phyloP scores from a whole-genome alignment of 2,113 vertebrate genomes.

The Oceanites oceanicus region DNA sequence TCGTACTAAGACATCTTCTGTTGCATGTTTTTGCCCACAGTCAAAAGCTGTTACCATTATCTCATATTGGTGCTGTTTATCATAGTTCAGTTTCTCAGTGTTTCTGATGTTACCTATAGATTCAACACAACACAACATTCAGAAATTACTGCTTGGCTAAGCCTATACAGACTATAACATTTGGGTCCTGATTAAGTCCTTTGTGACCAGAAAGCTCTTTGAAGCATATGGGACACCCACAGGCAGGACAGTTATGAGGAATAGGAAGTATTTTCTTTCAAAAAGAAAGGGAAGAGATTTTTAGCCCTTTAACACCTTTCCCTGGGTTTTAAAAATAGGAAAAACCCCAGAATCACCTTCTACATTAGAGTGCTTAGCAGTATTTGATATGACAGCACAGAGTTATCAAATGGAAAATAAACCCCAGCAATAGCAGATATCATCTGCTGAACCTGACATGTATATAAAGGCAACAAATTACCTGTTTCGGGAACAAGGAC shows the following conservation, averaged over 20 bases:
- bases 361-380: neutral
- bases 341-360: neutral
- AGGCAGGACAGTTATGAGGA: neutral
- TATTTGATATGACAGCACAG: conserved; percentile 41
- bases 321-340: neutral
- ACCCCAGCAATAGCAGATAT: conserved; percentile 61
- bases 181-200: neutral
- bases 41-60: conserved; percentile 93
- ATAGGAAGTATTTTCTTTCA: neutral
- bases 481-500: conserved; percentile 17
- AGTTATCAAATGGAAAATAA: conserved; percentile 76
- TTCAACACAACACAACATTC: neutral
- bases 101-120: conserved; percentile 92
- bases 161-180: neutral
- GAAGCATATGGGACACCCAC: neutral
- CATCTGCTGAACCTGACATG: conserved; percentile 59
- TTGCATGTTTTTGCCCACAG: conserved; percentile 92
- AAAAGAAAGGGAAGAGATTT: neutral
- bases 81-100: conserved; percentile 92
- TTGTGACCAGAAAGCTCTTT: neutral
- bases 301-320: neutral
- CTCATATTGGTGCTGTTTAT: conserved; percentile 88
- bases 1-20: conserved; percentile 83
- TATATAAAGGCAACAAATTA: conserved; percentile 51
- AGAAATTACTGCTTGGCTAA: neutral